Evolutionary conservation across 2,113 vertebrate species (phyloP).

Genomic region (Hymenochirus boettgeri): DNA sequence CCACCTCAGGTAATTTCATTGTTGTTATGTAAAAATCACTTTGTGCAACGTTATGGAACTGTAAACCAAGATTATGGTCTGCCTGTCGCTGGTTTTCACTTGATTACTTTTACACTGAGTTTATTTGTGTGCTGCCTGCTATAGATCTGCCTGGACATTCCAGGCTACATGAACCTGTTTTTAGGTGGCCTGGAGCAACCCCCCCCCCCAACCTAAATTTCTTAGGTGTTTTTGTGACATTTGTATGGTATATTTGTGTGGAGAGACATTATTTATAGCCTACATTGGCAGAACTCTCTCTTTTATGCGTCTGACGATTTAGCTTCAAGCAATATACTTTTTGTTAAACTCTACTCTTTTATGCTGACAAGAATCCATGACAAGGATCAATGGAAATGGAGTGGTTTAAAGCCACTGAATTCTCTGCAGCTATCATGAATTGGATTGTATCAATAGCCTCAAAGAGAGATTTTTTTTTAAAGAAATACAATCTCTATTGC

Average conservation of each 20-base stretch:
- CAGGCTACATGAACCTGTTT: background rate
- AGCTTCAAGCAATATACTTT: conserved; percentile 18
- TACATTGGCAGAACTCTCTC: conserved; percentile 43
- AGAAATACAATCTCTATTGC: background rate
- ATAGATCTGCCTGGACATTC: too few species aligned
- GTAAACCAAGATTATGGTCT: too few species aligned
- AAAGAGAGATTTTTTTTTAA: background rate
- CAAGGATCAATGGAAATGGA: conserved; percentile 30
- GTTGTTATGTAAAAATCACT: too few species aligned
- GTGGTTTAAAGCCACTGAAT: background rate
- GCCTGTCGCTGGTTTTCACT: too few species aligned
- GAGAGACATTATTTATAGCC: conserved; percentile 43
- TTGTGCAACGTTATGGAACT: too few species aligned
- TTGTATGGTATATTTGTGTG: conserved; percentile 51
- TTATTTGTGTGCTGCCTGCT: too few species aligned
- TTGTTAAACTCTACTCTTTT: conserved; percentile 14
- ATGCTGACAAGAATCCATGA: conserved; percentile 21
- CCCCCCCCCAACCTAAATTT: conserved; percentile 46
- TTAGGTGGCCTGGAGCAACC: conserved; percentile 2
- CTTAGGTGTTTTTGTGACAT: conserved; percentile 52
- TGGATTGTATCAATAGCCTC: background rate
- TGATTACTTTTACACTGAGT: too few species aligned
- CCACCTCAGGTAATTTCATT: too few species aligned
- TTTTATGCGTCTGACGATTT: conserved; percentile 35
- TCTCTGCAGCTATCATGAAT: background rate